These are phyloP conservation scores for Chrysochloris asiatica DNA, from an alignment of 2,113 vertebrate genomes.

Conservation along the genomic window DNA sequence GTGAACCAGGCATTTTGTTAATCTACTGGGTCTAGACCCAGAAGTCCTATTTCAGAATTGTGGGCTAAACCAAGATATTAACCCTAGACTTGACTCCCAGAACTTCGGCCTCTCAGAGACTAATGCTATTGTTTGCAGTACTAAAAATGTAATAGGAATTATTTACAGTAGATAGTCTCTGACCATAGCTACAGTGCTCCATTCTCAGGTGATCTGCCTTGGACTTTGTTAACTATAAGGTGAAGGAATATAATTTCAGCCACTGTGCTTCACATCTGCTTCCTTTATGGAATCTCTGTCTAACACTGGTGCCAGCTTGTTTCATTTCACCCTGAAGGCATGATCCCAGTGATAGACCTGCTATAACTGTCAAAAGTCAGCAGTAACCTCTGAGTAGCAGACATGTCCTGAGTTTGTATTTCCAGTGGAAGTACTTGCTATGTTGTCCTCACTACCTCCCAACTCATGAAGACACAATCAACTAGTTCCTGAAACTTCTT, in stretches of 20 bases:
- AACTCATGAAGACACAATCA: not conserved
- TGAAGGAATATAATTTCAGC: not conserved
- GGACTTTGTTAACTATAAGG: not conserved
- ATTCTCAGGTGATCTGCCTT: not conserved
- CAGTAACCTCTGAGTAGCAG: not conserved
- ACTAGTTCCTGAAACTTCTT: not conserved
- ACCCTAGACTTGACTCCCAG: not conserved
- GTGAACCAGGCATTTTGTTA: not conserved
- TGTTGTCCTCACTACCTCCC: not conserved
- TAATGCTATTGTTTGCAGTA: not conserved
- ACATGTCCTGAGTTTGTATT: not conserved
- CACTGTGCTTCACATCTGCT: not conserved
- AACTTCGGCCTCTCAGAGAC: not conserved
- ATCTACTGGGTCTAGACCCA: not conserved
- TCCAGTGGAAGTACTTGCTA: not conserved
- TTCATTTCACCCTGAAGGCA: not conserved
- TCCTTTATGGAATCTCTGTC: not conserved
- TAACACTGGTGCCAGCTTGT: not conserved
- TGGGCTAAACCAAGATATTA: not conserved
- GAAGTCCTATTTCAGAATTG: not conserved
- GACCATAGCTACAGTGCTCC: not conserved
- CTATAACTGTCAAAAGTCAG: not conserved
- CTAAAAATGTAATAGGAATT: not conserved
- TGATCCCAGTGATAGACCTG: not conserved
- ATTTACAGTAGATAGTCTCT: not conserved